Conservation (phyloP, 2,113 vertebrate species). For the Indicator maculatus region DNA sequence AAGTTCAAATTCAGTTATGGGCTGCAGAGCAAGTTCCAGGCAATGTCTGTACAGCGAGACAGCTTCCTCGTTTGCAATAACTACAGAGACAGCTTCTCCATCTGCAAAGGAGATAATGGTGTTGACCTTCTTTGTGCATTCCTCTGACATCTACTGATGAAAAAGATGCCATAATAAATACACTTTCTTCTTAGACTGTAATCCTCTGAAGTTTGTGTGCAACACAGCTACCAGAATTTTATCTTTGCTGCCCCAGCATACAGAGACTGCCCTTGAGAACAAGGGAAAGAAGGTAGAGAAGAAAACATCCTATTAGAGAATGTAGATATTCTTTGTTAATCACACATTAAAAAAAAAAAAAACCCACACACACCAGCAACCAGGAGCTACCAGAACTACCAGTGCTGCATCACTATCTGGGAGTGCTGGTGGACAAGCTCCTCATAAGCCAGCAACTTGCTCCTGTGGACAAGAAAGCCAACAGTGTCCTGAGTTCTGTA, state of each 20-base stretch:
- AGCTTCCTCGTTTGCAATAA: not conserved
- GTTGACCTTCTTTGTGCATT: slow-evolving; percentile 49
- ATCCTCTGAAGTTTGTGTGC: not conserved
- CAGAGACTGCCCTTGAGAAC: not conserved
- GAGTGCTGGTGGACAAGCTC: too few species aligned
- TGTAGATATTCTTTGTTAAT: not conserved
- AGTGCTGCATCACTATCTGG: not conserved
- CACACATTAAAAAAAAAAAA: not conserved
- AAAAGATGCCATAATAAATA: slow-evolving; percentile 24
- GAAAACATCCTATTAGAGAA: not conserved
- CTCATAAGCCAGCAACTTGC: too few species aligned
- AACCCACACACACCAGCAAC: not conserved
- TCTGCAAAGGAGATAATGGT: slow-evolving; percentile 34
- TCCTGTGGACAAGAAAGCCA: too few species aligned
- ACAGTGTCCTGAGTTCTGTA: too few species aligned
- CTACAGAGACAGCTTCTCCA: slow-evolving; percentile 43
- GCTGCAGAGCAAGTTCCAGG: not conserved
- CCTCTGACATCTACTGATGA: slow-evolving; percentile 31
- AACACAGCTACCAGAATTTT: not conserved
- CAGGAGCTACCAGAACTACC: not conserved
- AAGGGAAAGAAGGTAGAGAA: not conserved
- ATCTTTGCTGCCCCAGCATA: not conserved
- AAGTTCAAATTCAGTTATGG: slow-evolving; percentile 47
- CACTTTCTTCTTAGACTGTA: not conserved
- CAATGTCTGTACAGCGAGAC: slow-evolving; percentile 2